phyloP scores from a whole-genome alignment of 2,888 invertebrate genomes.

The Lasioglossum malachurum region DNA sequence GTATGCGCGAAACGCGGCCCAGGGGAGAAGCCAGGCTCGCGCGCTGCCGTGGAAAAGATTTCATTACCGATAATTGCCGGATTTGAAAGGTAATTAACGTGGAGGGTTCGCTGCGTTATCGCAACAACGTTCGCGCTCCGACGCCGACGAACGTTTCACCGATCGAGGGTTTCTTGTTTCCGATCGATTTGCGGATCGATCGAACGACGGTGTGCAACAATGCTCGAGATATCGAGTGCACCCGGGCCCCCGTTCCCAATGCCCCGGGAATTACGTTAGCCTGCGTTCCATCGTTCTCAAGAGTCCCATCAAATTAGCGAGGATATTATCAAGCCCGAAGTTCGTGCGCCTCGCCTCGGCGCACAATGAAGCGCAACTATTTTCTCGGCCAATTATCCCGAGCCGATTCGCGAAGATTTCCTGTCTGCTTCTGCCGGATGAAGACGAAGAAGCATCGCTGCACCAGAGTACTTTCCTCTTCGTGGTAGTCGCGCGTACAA shows the following conservation, averaged over 20 bases:
- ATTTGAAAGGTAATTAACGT: conserved; percentile 27
- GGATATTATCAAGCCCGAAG: not conserved
- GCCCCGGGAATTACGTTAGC: not conserved
- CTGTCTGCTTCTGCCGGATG: not conserved
- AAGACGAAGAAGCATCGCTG: not conserved
- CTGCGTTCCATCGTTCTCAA: not conserved
- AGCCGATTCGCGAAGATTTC: not conserved
- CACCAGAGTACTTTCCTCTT: not conserved
- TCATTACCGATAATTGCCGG: conserved; percentile 44
- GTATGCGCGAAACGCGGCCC: conserved; percentile 32
- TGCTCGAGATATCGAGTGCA: not conserved
- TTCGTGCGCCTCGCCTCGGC: not conserved
- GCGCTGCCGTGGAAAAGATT: conserved; percentile 19
- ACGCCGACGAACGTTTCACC: not conserved
- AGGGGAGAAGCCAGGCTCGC: not conserved
- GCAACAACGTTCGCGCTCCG: not conserved
- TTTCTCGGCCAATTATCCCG: not conserved
- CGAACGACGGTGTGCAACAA: too few relatives aligned
- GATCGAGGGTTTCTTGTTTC: conserved; percentile 7
- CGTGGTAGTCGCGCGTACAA: not conserved
- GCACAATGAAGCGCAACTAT: not conserved
- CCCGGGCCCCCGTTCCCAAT: not conserved
- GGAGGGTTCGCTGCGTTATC: not conserved
- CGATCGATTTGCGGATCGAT: not conserved
- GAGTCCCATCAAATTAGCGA: not conserved